These are phyloP conservation scores for Hydractinia echinata DNA, from an alignment of 30 jellyfish, hydroid and myxozoan species.

Conservation along the genomic window DNA sequence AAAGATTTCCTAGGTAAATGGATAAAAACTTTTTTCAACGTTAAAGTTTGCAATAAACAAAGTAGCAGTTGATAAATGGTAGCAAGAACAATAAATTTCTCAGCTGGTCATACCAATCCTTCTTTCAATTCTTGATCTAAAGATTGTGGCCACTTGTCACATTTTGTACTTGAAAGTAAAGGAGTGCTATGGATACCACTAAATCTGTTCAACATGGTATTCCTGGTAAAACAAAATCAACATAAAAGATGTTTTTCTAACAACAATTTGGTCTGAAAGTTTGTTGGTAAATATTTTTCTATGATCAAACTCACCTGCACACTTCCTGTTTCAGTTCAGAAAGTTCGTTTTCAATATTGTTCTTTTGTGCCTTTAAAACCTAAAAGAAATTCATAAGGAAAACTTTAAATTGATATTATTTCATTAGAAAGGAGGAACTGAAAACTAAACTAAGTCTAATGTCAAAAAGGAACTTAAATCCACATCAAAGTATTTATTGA, in stretches of 20 bases:
- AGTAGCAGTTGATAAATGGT: neutral
- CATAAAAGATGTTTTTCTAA: neutral
- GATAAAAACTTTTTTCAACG: too few species aligned
- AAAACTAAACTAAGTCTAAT: too few species aligned
- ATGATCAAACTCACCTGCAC: conserved; percentile 40
- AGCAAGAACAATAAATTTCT: neutral
- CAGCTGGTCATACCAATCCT: conserved; percentile 43
- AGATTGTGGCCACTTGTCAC: conserved; percentile 33
- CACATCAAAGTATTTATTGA: too few species aligned
- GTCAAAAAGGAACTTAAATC: too few species aligned
- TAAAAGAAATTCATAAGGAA: neutral
- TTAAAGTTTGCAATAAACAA: too few species aligned
- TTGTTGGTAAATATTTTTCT: too few species aligned
- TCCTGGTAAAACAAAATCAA: conserved; percentile 10
- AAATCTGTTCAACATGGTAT: conserved; percentile 18
- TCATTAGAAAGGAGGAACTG: too few species aligned
- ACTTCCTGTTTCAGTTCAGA: conserved; percentile 69
- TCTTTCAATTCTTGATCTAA: conserved; percentile 61
- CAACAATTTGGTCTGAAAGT: neutral
- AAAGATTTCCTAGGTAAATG: too few species aligned
- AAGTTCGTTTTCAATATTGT: conserved; percentile 49
- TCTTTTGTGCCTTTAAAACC: conserved; percentile 76
- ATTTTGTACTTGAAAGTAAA: conserved; percentile 9
- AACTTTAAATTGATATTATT: too few species aligned
- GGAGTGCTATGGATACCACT: conserved; percentile 36